Evolutionary conservation across 2,113 vertebrate species (phyloP).

Genomic region (Salminus brasiliensis): DNA sequence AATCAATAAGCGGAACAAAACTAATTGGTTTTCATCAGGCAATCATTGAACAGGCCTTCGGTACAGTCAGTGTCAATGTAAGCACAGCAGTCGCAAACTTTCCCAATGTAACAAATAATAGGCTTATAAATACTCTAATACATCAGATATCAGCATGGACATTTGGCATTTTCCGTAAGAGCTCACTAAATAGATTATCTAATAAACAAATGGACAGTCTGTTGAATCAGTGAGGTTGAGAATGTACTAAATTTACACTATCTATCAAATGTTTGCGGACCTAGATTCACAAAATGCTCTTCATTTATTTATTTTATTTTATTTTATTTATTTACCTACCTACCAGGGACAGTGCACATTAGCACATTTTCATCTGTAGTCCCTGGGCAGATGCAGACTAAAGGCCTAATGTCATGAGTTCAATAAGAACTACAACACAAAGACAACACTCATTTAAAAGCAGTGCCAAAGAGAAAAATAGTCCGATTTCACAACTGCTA

Average conservation of each 20-base stretch:
- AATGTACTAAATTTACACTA: not conserved
- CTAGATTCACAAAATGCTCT: no score
- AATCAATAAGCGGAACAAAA: constrained; percentile 8
- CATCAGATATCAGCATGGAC: not conserved
- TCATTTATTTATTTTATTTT: no score
- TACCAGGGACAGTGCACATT: no score
- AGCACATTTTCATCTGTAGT: no score
- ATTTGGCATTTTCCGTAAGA: not conserved
- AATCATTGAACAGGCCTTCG: not conserved
- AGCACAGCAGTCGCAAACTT: not conserved
- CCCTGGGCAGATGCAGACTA: no score
- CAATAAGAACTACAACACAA: no score
- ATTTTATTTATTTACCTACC: no score
- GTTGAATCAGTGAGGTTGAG: not conserved
- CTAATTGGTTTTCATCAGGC: not conserved
- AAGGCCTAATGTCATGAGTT: no score
- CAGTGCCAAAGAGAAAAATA: no score
- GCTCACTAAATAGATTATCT: not conserved
- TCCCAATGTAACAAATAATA: not conserved
- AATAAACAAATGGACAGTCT: not conserved
- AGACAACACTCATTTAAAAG: no score
- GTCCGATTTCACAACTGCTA: no score
- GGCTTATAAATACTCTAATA: not conserved
- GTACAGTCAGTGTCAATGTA: constrained; percentile 22
- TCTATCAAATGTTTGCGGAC: not conserved